Base-by-base conservation (phyloP, 2,113 vertebrate genomes). In the Bagarius yarrelli region DNA sequence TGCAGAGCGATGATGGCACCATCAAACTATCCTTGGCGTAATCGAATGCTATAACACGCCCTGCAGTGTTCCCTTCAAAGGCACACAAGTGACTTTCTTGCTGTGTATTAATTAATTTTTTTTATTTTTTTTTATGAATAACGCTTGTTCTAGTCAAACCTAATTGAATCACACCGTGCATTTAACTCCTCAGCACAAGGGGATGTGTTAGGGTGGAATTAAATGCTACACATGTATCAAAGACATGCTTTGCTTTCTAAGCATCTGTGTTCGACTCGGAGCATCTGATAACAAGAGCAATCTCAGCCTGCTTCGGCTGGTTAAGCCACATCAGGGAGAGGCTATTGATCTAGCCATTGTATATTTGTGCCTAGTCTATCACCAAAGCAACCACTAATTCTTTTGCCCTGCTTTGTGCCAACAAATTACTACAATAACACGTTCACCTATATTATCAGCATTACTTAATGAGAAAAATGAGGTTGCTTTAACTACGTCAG, bases 11-110 rank as follows among this genome's bases (percentile, higher is more conserved):
- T 89, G 87, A 90, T 89, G 87, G 83, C 86, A 88, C 85, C 84
- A 87, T 44, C 82, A 77, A 85, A 82, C 80, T 83, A 87, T 82
- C 85, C 85, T 83, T 83, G 86, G 84, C 83, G 86, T 88, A 85
- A 86, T 91, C 88, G 84, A 88, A 91, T 82, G 86, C 84, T 82
- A 82, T 87, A 90, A 80, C 69, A 85, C 87, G 84, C 85, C 85
- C 88, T 82, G 86, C 84, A 89, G 88, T 80, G 63, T 73, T 75
- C 63, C 25, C 78, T 87, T 87, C 86, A 88, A 85, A 87, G 82
- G 86, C 82, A 84, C 40, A 36, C 59, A 52, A 70, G 78, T 52
- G 61, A 66, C 44, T 69, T 63, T 53, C 69, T 72, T 72, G 36
- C 56, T 83, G 47, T 34, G 27, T 70, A 61, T 40, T 19, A 16